Evolutionary conservation across 2,113 vertebrate genomes (phyloP).

Genomic region (Melanostigma gelatinosum): DNA sequence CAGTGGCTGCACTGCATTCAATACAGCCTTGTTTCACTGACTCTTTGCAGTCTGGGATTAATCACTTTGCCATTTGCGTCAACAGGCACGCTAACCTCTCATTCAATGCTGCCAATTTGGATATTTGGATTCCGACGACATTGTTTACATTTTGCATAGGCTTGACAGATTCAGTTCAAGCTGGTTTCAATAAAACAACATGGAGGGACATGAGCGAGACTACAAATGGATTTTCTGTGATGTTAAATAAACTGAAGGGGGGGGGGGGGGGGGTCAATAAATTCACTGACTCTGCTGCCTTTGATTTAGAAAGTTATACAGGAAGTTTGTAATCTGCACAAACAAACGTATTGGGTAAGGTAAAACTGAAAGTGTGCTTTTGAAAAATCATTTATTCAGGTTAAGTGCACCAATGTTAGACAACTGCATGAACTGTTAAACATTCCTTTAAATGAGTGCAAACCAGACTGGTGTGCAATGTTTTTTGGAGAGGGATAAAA

Average conservation of each 20-base stretch:
- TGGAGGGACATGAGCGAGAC: slow-evolving; percentile 34
- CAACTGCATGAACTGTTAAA: background rate
- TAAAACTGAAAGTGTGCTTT: background rate
- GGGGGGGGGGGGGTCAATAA: slow-evolving; percentile 8
- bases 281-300: slow-evolving; percentile 44
- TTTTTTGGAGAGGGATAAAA: background rate
- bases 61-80: slow-evolving; percentile 72
- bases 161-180: slow-evolving; percentile 65
- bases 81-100: slow-evolving; percentile 69
- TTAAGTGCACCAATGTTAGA: background rate
- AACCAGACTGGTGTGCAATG: slow-evolving; percentile 1
- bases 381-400: background rate
- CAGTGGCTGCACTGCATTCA: slow-evolving; percentile 53
- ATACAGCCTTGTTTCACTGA: slow-evolving; percentile 67
- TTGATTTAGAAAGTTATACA: slow-evolving; percentile 54
- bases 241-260: slow-evolving; percentile 61
- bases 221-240: slow-evolving; percentile 68
- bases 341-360: slow-evolving; percentile 32
- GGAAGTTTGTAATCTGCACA: slow-evolving; percentile 46
- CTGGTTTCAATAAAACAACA: slow-evolving; percentile 73
- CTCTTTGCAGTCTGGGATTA: slow-evolving; percentile 71
- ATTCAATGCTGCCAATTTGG: slow-evolving; percentile 60
- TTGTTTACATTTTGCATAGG: slow-evolving; percentile 69
- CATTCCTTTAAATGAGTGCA: background rate
- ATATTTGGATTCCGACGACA: slow-evolving; percentile 72